Percentiles rank a stretch among this genome's conserved stretches.
Evolutionary conservation across 2,888 invertebrate genomes (phyloP).

Genomic region (Eupithecia inturbata): DNA sequence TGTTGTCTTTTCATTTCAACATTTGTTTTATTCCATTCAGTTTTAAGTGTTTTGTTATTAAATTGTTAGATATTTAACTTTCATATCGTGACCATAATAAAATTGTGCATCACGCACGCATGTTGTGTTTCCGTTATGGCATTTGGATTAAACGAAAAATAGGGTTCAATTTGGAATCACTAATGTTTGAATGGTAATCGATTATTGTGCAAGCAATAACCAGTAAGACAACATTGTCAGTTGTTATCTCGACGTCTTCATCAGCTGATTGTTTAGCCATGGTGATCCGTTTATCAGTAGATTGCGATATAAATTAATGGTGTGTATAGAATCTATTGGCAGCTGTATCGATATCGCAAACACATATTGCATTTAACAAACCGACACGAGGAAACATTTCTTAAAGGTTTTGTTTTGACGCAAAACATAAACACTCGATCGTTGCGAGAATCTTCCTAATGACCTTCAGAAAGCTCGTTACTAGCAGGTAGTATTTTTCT

Average conservation of each 20-base stretch:
- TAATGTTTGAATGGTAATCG: constrained; percentile 6
- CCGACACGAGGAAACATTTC: neutral
- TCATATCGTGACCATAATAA: constrained; percentile 34
- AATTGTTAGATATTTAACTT: constrained; percentile 2
- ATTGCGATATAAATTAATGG: constrained; percentile 65
- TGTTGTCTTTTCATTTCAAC: constrained; percentile 20
- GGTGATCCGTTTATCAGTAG: constrained; percentile 51
- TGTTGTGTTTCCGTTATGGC: constrained; percentile 22
- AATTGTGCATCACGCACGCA: constrained; percentile 27
- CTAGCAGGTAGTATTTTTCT: neutral
- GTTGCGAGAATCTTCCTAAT: neutral
- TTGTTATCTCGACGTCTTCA: constrained; percentile 62
- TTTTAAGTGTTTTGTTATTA: constrained; percentile 28
- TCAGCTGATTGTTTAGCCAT: constrained; percentile 54
- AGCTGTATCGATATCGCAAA: constrained; percentile 36
- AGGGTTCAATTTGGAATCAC: constrained; percentile 14
- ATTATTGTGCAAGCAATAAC: constrained; percentile 39
- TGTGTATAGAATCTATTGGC: constrained; percentile 60
- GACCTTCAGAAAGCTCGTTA: neutral
- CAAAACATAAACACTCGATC: constrained; percentile 5
- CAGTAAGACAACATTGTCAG: constrained; percentile 49
- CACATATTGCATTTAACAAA: constrained; percentile 6
- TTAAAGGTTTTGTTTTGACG: neutral
- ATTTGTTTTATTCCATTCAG: constrained; percentile 40
- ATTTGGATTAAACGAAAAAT: constrained; percentile 25